Percentiles rank a stretch among this genome's conserved stretches.
Evolutionary conservation across 2,113 vertebrate genomes (phyloP).

Genomic region (Uropsilus gracilis): DNA sequence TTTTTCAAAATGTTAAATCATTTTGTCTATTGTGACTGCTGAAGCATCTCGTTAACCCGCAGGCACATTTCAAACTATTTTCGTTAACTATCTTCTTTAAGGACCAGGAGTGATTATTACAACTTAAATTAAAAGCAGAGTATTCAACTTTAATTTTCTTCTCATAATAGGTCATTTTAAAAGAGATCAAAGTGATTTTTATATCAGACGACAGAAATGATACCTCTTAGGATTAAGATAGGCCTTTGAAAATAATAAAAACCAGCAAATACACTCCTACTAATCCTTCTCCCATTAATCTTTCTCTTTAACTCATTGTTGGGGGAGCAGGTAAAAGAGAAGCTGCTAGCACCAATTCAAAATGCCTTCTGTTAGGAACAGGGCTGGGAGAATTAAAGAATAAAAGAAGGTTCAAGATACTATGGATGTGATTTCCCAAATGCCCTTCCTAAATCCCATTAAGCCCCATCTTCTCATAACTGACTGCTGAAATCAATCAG

Average conservation of each 20-base stretch:
- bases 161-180: constrained; percentile 23
- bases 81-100: constrained; percentile 40
- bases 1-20: constrained; percentile 40
- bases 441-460: not conserved
- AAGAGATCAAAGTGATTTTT: constrained; percentile 29
- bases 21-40: constrained; percentile 9
- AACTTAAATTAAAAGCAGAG: constrained; percentile 30
- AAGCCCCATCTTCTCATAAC: not conserved
- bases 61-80: constrained; percentile 15
- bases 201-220: not conserved
- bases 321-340: not conserved
- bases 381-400: not conserved
- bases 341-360: not conserved
- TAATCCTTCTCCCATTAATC: not conserved
- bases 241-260: constrained; percentile 1
- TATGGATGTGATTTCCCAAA: not conserved
- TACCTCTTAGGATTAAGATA: not conserved
- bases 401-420: not conserved
- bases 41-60: constrained; percentile 39
- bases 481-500: not conserved
- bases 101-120: constrained; percentile 20
- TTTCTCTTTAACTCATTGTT: not conserved
- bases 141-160: not conserved
- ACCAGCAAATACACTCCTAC: not conserved
- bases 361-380: not conserved